Base-by-base conservation (phyloP, 2,888 invertebrate genomes). In the Emmelina monodactyla region DNA sequence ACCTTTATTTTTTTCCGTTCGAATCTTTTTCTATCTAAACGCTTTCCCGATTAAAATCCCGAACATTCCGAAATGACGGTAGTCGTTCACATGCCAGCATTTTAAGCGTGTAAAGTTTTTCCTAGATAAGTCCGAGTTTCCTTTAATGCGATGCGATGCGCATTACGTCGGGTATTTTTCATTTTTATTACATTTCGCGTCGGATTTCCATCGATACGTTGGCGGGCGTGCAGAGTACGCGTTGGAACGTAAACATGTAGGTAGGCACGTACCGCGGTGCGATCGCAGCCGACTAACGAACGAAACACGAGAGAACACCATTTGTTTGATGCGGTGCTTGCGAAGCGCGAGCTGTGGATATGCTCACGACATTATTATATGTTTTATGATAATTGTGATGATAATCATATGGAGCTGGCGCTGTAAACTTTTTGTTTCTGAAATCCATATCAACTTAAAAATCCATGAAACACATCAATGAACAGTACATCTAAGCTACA, bases 241-340 rank as follows among this genome's bases (percentile, higher is more conserved):
- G 56, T 58, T 61, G 62, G 63, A 64, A 67, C 60, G 62, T 64
- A 65, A 70, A 67, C 64, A 66, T 54, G 56, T 50, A 25, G 3
- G 25, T 25, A 25, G 25, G 25, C 25, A 7, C 25, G 11, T 3
- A 4, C 5, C 53, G 53, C 44, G 51, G 57, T 53, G 46, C 52
- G 51, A 58, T 60, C 63, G 70, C 69, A 68, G 66, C 60, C 62
- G 66, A 55, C 69, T 75, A 72, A 73, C 73, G 71, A 75, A 71
- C 62, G 51, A 49, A 55, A 50, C 56, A 55, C 51, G 55, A 57
- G 55, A 51, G 55, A 57, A 55, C 58, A 59, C 61, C 60, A 69
- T 65, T 67, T 65, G 54, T 57, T 59, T 55, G 47, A 50, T 47
- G 40, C 51, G 44, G 43, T 28, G 31, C 34, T 22, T 28, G 25